Percentiles rank a stretch among this genome's conserved stretches.
phyloP scores from a whole-genome alignment of 2,888 invertebrate species.

The Exephanes ischioxanthus region DNA sequence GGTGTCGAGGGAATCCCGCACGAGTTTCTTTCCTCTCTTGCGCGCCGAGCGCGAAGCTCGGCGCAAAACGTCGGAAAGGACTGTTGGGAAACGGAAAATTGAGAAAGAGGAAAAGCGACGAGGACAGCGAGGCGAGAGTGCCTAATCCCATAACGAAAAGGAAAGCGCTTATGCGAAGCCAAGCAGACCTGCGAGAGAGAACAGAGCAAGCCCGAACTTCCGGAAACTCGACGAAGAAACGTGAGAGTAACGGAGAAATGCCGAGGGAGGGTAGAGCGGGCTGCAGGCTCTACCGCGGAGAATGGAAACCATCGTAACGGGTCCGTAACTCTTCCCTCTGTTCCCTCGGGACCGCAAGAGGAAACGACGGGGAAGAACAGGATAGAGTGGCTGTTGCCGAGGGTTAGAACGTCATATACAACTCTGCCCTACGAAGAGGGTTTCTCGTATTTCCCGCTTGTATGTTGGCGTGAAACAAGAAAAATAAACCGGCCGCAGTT shows the following conservation, averaged over 20 bases:
- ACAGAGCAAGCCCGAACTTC: neutral
- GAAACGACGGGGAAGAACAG: constrained; percentile 57
- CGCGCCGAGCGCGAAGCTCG: neutral
- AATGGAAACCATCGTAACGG: constrained; percentile 68
- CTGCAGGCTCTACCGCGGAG: constrained; percentile 39
- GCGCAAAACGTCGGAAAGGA: neutral
- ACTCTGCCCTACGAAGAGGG: constrained; percentile 29
- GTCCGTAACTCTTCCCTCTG: constrained; percentile 78
- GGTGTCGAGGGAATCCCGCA: constrained; percentile 59
- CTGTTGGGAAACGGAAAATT: constrained; percentile 44
- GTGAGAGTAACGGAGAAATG: constrained; percentile 44
- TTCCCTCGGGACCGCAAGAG: constrained; percentile 73
- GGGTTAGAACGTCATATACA: constrained; percentile 46
- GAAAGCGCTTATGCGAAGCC: constrained; percentile 70
- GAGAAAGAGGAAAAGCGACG: constrained; percentile 54
- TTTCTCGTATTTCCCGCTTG: constrained; percentile 13
- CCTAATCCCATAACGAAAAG: constrained; percentile 80
- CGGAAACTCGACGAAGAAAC: constrained; percentile 33
- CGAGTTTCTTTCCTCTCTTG: constrained; percentile 28
- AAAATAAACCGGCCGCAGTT: constrained; percentile 32
- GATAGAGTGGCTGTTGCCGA: constrained; percentile 50
- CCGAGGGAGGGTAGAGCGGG: constrained; percentile 28
- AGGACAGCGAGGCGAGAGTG: constrained; percentile 72
- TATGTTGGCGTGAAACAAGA: constrained; percentile 40
- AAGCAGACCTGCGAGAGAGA: constrained; percentile 20